Base-by-base conservation (phyloP, 2,113 vertebrate species). In the Triplophysa rosa region DNA sequence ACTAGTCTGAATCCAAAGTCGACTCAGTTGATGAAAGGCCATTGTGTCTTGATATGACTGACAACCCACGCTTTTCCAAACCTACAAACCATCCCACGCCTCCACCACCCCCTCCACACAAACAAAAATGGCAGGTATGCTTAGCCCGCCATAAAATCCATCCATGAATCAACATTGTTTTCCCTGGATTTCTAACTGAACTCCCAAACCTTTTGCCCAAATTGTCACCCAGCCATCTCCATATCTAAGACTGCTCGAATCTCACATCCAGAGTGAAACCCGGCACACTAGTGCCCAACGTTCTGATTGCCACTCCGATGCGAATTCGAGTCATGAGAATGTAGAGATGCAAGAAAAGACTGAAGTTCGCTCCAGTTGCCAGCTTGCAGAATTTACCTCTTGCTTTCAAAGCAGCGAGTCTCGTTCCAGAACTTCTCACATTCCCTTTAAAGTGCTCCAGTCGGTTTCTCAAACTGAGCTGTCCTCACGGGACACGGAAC, bases 51-150 rank as follows among this genome's bases (percentile, higher is more conserved):
- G 89, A 87, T 19, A 80, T 84, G 91, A 84, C 90, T 80, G 87
- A 86, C 82, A 92, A 92, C 89, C 90, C 89, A 83, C 88, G 81
- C 84, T 93, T 93, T 89, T 90, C 90, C 88, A 93, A 91, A 79
- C 90, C 87, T 45, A 73, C 87, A 87, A 92, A 91, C 82, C 81
- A 87, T 80, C 83, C 84, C 21, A 84, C 87, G 17, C 82, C 88
- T 72, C 86, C 89, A 59, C 56, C 74, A 76, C 88, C 88, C 86
- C 91, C 78, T 49, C 78, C 45, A 52, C 17, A 71, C 33, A 82
- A 80, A 77, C 90, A 89, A 61, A 94, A 92, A 91, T 93, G 93
- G 91, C 94, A 95, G 95, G 95, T 96, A 95, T 59, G 66, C 42
- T 72, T 26, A 73, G 12, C 7, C 12, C 49, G 40, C 9, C 17